These are phyloP conservation scores for Conopomorpha cramerella DNA, from an alignment of 1,140 invertebrate species.

Conservation along the genomic window DNA sequence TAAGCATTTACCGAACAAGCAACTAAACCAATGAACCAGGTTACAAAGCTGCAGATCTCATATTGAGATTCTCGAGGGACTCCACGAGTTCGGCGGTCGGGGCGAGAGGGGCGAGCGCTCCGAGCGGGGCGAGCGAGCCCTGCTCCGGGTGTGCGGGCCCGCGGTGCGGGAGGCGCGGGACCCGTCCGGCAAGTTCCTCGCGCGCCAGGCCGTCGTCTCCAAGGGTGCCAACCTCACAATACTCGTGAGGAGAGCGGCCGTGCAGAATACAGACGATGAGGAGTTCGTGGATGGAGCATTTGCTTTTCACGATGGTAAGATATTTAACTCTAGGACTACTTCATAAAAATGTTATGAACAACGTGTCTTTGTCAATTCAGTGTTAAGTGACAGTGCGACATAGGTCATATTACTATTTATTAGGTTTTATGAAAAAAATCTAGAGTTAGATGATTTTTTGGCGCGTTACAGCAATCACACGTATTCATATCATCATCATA, in stretches of 20 bases:
- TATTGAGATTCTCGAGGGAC: conserved; percentile 49
- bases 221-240: conserved; percentile 68
- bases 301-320: conserved; percentile 76
- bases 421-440: too few species aligned
- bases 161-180: conserved; percentile 65
- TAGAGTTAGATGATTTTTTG: too few species aligned
- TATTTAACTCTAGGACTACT: too few species aligned
- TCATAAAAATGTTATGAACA: too few species aligned
- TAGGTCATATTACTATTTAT: too few species aligned
- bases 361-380: too few species aligned
- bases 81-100: conserved; percentile 62
- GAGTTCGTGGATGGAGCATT: conserved; percentile 76
- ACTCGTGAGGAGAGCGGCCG: conserved; percentile 62
- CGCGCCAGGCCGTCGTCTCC: conserved; percentile 68
- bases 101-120: conserved; percentile 56
- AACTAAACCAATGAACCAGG: too few species aligned
- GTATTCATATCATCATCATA: too few species aligned
- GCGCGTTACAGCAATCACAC: too few species aligned
- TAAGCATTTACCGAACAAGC: too few species aligned
- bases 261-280: conserved; percentile 62
- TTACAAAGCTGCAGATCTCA: conserved; percentile 54
- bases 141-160: conserved; percentile 70
- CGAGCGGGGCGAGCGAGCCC: conserved; percentile 45
- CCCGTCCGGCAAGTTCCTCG: conserved; percentile 61
- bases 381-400: too few species aligned